Evolutionary conservation across 2,113 vertebrate genomes (phyloP).

Genomic region (Notothenia rossii): DNA sequence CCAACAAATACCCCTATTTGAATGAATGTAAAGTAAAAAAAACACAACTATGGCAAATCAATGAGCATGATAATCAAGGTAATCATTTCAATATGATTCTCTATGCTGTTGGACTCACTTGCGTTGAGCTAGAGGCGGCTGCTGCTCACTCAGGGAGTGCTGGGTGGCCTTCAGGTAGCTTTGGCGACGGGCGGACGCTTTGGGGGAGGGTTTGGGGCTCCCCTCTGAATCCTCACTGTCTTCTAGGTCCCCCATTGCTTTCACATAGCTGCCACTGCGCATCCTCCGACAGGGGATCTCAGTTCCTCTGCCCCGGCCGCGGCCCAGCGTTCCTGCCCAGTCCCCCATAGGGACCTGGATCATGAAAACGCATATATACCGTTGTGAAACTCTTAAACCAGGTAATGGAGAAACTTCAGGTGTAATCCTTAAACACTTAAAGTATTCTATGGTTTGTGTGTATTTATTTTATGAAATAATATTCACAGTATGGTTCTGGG

Average conservation of each 20-base stretch:
- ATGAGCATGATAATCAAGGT: slow-evolving; percentile 31
- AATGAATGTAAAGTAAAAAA: slow-evolving; percentile 36
- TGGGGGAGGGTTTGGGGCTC: slow-evolving; percentile 97
- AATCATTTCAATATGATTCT: background rate
- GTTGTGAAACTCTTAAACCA: background rate
- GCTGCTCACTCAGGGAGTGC: slow-evolving; percentile 96
- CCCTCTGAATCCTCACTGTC: slow-evolving; percentile 94
- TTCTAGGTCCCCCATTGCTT: slow-evolving; percentile 96
- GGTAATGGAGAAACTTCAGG: background rate
- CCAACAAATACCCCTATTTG: slow-evolving; percentile 1
- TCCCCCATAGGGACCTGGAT: slow-evolving; percentile 92
- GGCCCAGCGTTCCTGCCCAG: slow-evolving; percentile 91
- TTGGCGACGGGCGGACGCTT: slow-evolving; percentile 95
- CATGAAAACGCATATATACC: background rate
- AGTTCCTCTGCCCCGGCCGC: slow-evolving; percentile 77
- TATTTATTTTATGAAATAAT: background rate
- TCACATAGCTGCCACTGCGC: slow-evolving; percentile 99
- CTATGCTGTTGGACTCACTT: slow-evolving; percentile 83
- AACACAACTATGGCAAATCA: slow-evolving; percentile 33
- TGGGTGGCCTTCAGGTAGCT: slow-evolving; percentile 99
- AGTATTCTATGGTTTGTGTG: background rate
- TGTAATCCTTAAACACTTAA: background rate
- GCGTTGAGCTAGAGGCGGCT: slow-evolving; percentile 86
- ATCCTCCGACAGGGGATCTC: slow-evolving; percentile 97
- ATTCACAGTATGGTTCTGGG: background rate